Base-by-base conservation (phyloP, 2,113 vertebrate genomes). In the Calidris pugnax region DNA sequence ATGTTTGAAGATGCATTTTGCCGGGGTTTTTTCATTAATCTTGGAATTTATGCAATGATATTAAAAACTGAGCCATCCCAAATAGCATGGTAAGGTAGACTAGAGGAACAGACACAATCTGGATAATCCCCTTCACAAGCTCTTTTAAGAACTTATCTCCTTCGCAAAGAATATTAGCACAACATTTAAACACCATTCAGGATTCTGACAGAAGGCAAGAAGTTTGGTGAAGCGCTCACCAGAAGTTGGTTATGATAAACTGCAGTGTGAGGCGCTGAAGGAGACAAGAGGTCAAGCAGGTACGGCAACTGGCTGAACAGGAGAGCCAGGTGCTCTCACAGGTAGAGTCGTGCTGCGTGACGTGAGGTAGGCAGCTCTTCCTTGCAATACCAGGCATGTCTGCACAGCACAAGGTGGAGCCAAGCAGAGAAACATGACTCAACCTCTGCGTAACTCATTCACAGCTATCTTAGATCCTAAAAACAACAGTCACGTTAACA, bases 31-130 rank as follows among this genome's bases (percentile, higher is more conserved):
- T 47, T 68, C 21, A 74, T 66, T 95, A 55, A 50, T 93, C 84
- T 71, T 89, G 48, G 82, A 86, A 96, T 9, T 88, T 97, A 95
- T 72, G 53, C 77, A 95, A 94, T 83, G 91, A 43, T 81, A 90
- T 96, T 91, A 92, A 81, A 91, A 85, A 64, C 22, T 10, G 53
- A 92, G 56, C 87, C 81, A 26, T 76, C 43, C 32, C 37, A 80
- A 94, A 67, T 41, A 84, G 30, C 50, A 47, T 17, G 32, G 47
- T 73, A 59, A 85, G 4, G 41, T 45, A 64, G 53, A 69, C 45
- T 35, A 71, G 50, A 75, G 37, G 18, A 72, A 93, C 9, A 75
- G 28, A 56, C n/a, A 30, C 26, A 85, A 87, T 12, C 37, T 45
- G 23, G n/a, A 62, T 69, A 89, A 82, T 37, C 33, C 14, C 33